phyloP scores from a whole-genome alignment of 2,113 vertebrate species.

The Mormoops blainvillei region DNA sequence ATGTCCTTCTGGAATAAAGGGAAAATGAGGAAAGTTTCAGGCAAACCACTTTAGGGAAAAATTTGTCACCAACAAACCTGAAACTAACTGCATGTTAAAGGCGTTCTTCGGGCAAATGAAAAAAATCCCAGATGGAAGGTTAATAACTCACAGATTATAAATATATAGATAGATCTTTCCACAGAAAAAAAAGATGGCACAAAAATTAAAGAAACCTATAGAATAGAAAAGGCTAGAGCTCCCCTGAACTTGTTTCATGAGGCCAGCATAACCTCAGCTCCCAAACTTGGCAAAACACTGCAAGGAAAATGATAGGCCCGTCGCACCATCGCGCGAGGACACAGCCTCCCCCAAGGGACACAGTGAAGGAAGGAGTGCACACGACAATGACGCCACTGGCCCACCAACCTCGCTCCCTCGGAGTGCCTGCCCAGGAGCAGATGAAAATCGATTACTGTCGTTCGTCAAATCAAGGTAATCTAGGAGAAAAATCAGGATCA shows the following conservation, averaged over 20 bases:
- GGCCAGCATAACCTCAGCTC: background rate
- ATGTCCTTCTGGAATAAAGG: background rate
- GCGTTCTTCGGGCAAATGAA: background rate
- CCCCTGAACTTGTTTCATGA: background rate
- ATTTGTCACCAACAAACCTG: background rate
- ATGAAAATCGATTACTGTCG: background rate
- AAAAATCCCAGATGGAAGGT: background rate
- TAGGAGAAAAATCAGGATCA: background rate
- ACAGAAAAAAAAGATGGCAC: background rate
- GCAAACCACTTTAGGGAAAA: too few relatives aligned
- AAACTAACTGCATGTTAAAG: background rate
- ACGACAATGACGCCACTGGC: too few relatives aligned
- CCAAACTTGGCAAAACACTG: background rate
- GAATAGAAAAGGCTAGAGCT: background rate
- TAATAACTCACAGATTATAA: background rate
- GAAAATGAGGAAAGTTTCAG: background rate
- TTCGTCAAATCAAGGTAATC: background rate
- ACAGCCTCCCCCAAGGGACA: background rate
- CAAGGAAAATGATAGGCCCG: background rate
- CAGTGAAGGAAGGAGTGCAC: accelerated
- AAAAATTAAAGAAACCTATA: background rate
- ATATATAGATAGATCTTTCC: background rate
- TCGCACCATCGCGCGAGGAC: background rate
- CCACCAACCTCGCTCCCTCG: background rate
- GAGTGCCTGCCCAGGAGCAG: background rate